Conservation (phyloP, 2,888 invertebrate genomes). For the Scrobipalpa atriplicella region DNA sequence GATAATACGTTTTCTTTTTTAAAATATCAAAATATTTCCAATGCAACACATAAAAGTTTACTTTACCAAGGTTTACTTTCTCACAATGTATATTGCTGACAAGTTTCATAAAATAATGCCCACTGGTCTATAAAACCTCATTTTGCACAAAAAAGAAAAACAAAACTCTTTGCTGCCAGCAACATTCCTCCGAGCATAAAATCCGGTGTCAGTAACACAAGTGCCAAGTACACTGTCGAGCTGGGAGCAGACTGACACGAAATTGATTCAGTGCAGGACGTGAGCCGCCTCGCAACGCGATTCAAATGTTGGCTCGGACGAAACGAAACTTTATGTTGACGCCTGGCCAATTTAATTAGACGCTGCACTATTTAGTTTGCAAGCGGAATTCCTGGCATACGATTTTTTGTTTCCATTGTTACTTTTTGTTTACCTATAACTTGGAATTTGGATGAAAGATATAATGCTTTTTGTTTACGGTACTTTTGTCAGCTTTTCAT, state of each 20-base stretch:
- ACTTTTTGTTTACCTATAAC: background rate
- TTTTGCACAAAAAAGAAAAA: background rate
- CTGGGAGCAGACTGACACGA: slow-evolving; percentile 64
- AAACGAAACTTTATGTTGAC: slow-evolving; percentile 71
- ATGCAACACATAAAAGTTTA: too few relatives aligned
- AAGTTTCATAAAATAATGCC: too few relatives aligned
- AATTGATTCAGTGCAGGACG: slow-evolving; percentile 79
- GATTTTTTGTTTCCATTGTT: background rate
- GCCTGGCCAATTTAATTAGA: slow-evolving; percentile 72
- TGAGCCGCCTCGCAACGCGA: slow-evolving; percentile 66
- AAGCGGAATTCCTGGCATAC: slow-evolving; percentile 13
- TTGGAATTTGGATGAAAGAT: too few relatives aligned
- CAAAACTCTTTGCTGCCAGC: slow-evolving; percentile 7
- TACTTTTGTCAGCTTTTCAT: too few relatives aligned
- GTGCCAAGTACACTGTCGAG: slow-evolving; percentile 52
- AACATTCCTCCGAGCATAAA: slow-evolving; percentile 21
- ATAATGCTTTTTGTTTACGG: background rate
- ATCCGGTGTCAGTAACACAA: slow-evolving; percentile 42
- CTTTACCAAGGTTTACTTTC: too few relatives aligned
- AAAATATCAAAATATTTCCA: too few relatives aligned
- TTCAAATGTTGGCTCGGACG: slow-evolving; percentile 68
- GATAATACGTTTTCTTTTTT: too few relatives aligned
- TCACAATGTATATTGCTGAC: too few relatives aligned
- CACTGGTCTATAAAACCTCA: background rate
- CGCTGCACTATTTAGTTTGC: slow-evolving; percentile 38